phyloP scores from a whole-genome alignment of 2,113 vertebrate genomes.

The Salvator merianae region DNA sequence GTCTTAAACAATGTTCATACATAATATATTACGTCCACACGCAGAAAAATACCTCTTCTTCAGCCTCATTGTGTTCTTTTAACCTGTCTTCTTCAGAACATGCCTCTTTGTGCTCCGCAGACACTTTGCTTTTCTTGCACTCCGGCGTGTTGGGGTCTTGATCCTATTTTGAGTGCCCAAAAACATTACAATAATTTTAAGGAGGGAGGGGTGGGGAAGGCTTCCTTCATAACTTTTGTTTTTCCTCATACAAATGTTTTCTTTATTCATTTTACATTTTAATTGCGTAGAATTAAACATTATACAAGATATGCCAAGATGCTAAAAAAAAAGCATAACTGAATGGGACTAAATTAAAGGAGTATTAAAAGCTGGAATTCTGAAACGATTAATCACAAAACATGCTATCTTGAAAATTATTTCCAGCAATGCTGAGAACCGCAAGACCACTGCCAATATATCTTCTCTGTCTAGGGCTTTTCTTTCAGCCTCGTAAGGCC shows the following conservation, averaged over 20 bases:
- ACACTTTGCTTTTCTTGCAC: conserved; percentile 83
- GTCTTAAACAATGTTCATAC: not conserved
- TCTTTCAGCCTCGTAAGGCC: no score
- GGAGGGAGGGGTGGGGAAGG: not conserved
- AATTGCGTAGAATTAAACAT: not conserved
- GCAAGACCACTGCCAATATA: no score
- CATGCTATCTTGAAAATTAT: no score
- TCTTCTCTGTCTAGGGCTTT: no score
- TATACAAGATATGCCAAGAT: not conserved
- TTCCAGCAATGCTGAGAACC: no score
- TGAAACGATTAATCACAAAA: not conserved
- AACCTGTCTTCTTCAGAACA: conserved; percentile 54
- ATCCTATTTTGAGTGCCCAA: conserved; percentile 63
- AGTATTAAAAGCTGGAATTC: not conserved
- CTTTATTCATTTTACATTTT: not conserved
- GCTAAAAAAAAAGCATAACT: not conserved
- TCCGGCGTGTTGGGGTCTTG: conserved; percentile 83
- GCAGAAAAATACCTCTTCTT: conserved; percentile 81
- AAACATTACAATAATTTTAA: conserved; percentile 20
- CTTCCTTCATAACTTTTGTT: not conserved
- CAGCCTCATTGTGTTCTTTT: conserved; percentile 71
- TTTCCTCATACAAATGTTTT: not conserved
- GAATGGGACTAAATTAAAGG: not conserved
- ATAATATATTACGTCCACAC: fast-evolving
- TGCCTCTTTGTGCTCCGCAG: conserved; percentile 55